Evolutionary conservation across 2,113 vertebrate species (phyloP).

Genomic region (human): DNA sequence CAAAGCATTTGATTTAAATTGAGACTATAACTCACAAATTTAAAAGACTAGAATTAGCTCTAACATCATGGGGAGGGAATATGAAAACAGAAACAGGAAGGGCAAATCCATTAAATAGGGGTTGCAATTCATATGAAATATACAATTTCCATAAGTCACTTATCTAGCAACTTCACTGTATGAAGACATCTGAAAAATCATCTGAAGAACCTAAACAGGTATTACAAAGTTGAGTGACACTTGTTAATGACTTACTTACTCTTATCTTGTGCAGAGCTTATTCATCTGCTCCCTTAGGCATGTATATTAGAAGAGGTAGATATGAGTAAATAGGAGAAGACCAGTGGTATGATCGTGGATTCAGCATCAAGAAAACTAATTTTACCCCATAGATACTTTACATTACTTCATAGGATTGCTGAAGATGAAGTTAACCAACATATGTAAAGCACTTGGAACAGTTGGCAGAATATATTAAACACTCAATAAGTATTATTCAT

Average conservation of each 20-base stretch:
- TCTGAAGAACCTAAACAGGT: background rate
- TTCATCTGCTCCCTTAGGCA: background rate
- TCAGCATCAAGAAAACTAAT: background rate
- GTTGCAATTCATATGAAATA: background rate
- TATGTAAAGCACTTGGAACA: background rate
- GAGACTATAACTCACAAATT: background rate
- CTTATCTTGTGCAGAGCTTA: background rate
- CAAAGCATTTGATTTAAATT: background rate
- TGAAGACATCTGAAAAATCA: background rate
- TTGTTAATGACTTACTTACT: background rate
- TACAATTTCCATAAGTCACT: background rate
- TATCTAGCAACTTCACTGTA: background rate
- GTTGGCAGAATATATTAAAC: background rate
- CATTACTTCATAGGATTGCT: background rate
- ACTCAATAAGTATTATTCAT: background rate
- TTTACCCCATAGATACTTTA: background rate
- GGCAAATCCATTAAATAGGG: background rate
- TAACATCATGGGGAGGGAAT: background rate
- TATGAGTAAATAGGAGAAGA: background rate
- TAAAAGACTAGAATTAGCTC: background rate
- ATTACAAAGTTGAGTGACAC: background rate
- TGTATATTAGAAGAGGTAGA: background rate
- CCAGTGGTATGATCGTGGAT: background rate
- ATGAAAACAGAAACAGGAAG: background rate
- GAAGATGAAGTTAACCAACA: background rate